phyloP scores from a whole-genome alignment of 2,797 vertebrate genomes.

The Notolabrus celidotus region DNA sequence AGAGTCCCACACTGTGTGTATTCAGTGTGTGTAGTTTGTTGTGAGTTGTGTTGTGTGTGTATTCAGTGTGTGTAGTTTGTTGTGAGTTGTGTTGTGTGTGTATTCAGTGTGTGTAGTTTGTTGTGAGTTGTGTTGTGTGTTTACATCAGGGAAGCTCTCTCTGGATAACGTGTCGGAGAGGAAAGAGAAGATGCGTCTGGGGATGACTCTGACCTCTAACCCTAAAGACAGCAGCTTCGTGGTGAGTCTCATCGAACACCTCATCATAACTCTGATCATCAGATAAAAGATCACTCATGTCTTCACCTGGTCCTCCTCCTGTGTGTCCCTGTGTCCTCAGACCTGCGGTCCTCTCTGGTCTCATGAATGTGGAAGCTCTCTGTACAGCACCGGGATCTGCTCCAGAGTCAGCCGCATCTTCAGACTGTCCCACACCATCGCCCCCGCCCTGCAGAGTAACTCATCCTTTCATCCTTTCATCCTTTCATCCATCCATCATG shows the following conservation, averaged over 20 bases:
- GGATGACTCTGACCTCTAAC: constrained; percentile 92
- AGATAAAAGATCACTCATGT: too few relatives aligned
- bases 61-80: too few relatives aligned
- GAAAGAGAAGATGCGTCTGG: constrained; percentile 94
- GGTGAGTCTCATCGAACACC: constrained; percentile 88
- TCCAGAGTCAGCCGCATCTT: constrained; percentile 91
- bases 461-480: constrained; percentile 1
- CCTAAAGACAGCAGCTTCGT: constrained; percentile 93
- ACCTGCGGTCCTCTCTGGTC: constrained; percentile 97
- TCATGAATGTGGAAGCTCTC: constrained; percentile 95
- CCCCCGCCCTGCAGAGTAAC: constrained; percentile 94
- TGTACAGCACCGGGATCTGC: constrained; percentile 97
- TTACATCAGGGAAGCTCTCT: constrained; percentile 82
- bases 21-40: too few relatives aligned
- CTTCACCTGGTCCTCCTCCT: background rate
- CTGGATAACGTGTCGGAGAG: constrained; percentile 91
- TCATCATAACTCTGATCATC: too few relatives aligned
- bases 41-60: too few relatives aligned
- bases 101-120: too few relatives aligned
- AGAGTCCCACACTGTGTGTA: too few relatives aligned
- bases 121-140: too few relatives aligned
- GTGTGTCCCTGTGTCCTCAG: constrained; percentile 71
- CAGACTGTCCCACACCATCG: constrained; percentile 89
- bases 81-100: too few relatives aligned
- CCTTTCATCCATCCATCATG: background rate